Evolutionary conservation across 2,888 invertebrate genomes (phyloP).

Genomic region (Rotaria socialis): DNA sequence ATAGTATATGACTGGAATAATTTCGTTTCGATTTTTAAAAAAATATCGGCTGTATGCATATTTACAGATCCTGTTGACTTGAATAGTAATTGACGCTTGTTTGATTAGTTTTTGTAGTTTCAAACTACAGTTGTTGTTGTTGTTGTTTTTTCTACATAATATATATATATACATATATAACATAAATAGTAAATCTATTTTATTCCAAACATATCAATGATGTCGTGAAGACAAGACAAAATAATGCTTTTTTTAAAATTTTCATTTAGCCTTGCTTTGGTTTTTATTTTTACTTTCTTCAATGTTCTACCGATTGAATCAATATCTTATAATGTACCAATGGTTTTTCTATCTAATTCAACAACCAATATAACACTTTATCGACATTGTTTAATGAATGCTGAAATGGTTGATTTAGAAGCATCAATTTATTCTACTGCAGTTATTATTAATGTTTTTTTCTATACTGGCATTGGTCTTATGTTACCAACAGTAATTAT

Average conservation of each 20-base stretch:
- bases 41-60: too few species aligned
- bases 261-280: not conserved
- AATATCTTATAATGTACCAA: not conserved
- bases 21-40: too few species aligned
- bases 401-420: conserved; percentile 21
- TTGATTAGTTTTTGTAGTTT: too few species aligned
- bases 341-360: not conserved
- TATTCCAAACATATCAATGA: too few species aligned
- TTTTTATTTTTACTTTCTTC: not conserved
- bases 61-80: too few species aligned
- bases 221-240: too few species aligned
- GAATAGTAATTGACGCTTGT: too few species aligned
- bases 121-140: too few species aligned
- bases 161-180: not conserved
- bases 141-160: too few species aligned
- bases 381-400: conserved; percentile 17
- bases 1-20: too few species aligned
- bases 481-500: not conserved
- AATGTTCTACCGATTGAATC: conserved; percentile 24
- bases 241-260: too few species aligned
- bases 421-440: not conserved
- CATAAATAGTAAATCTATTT: too few species aligned
- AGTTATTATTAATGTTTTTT: not conserved
- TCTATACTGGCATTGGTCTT: not conserved
- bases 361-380: not conserved